Conservation (phyloP, 2,113 vertebrate genomes). For the Tinamus guttatus region DNA sequence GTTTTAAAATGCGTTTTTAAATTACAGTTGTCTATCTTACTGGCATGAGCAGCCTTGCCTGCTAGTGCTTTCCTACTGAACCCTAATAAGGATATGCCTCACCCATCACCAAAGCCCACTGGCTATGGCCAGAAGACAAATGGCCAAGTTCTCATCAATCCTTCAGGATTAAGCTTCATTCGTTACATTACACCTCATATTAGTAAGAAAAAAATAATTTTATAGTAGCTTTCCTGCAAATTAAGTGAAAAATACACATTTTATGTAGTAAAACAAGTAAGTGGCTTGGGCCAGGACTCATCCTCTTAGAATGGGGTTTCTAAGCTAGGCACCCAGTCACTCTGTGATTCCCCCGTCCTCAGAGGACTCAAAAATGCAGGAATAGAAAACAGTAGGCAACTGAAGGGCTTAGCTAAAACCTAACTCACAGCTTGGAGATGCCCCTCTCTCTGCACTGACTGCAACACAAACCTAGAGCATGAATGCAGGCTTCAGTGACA, state of each 20-base stretch:
- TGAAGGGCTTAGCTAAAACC: background rate
- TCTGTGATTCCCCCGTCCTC: background rate
- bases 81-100: background rate
- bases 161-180: conserved; percentile 26
- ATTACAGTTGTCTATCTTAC: background rate
- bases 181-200: background rate
- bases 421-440: accelerated
- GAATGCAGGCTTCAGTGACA: background rate
- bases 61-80: background rate
- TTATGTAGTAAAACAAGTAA: background rate
- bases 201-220: conserved; percentile 24
- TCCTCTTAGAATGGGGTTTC: background rate
- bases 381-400: background rate
- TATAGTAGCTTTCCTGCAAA: background rate
- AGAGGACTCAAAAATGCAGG: background rate
- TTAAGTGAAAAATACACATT: conserved; percentile 5
- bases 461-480: background rate
- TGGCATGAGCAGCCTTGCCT: background rate
- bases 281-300: background rate
- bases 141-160: background rate
- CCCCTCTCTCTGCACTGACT: background rate
- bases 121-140: conserved; percentile 21
- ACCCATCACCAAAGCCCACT: background rate
- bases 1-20: background rate
- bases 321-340: background rate